These are phyloP conservation scores for Eutrigla gurnardus DNA, from an alignment of 2,797 vertebrate genomes.

Conservation along the genomic window DNA sequence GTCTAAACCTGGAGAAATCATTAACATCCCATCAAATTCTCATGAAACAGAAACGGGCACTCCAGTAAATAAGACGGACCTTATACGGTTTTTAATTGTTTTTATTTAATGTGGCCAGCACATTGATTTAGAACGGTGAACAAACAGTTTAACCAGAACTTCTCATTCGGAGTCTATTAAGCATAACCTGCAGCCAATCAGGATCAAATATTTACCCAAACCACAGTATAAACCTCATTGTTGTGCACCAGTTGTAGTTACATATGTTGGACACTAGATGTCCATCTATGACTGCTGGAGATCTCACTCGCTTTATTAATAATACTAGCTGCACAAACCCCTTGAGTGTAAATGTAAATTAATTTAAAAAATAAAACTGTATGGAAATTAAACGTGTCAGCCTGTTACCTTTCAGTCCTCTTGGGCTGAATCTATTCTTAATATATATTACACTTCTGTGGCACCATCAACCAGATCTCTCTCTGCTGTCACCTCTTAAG, in stretches of 20 bases:
- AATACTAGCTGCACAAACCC: neutral
- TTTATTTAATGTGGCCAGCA: too few relatives aligned
- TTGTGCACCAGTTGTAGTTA: neutral
- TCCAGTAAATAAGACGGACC: too few relatives aligned
- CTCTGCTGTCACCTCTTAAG: neutral
- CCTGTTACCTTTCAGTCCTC: too few relatives aligned
- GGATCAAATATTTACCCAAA: too few relatives aligned
- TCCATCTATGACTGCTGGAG: neutral
- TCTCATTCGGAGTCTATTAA: too few relatives aligned
- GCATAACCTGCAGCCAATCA: too few relatives aligned
- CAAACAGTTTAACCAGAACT: too few relatives aligned
- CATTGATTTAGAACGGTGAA: too few relatives aligned
- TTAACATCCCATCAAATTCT: too few relatives aligned
- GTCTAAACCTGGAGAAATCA: too few relatives aligned
- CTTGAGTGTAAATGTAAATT: neutral
- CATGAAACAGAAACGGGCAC: too few relatives aligned
- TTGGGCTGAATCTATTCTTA: neutral
- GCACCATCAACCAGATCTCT: neutral
- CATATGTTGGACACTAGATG: slow-evolving; percentile 29
- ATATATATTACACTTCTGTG: neutral
- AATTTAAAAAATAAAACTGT: neutral
- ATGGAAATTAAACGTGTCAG: neutral
- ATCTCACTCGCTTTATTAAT: neutral
- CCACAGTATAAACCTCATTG: neutral
- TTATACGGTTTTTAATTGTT: too few relatives aligned